A percentile compares a stretch with the other conserved stretches of the same genome.
These are phyloP conservation scores for Triops longicaudatus DNA, from an alignment of 1,140 invertebrate species.

Conservation along the genomic window DNA sequence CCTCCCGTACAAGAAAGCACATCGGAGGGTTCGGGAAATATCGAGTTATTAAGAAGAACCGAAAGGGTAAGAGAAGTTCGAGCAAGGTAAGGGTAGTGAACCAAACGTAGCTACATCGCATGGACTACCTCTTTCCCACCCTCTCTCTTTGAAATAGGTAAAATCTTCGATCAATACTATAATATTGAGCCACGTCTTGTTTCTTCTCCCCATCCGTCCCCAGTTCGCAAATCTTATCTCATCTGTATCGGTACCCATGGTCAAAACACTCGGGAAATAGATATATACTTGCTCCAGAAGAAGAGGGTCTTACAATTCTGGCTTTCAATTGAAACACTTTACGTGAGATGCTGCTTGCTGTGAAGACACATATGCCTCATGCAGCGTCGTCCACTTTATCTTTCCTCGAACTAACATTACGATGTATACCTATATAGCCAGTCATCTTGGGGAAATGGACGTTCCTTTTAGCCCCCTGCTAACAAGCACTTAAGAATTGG, in stretches of 20 bases:
- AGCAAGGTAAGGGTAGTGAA: background rate
- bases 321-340: background rate
- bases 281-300: no score
- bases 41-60: background rate
- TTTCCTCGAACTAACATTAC: background rate
- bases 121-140: background rate
- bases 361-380: background rate
- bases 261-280: background rate
- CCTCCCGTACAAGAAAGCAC: background rate
- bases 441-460: conserved; percentile 4
- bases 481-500: conserved; percentile 7
- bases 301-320: no score
- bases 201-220: background rate
- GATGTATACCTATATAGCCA: background rate
- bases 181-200: background rate
- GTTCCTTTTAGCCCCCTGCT: conserved; percentile 11
- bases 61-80: background rate
- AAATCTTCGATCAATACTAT: conserved; percentile 3
- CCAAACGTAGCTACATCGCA: background rate
- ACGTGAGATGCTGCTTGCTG: background rate
- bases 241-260: background rate
- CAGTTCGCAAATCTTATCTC: background rate
- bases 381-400: background rate
- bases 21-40: background rate
- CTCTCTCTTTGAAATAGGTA: background rate